Conservation (phyloP, 2,113 vertebrate genomes). For the Albula glossodonta region DNA sequence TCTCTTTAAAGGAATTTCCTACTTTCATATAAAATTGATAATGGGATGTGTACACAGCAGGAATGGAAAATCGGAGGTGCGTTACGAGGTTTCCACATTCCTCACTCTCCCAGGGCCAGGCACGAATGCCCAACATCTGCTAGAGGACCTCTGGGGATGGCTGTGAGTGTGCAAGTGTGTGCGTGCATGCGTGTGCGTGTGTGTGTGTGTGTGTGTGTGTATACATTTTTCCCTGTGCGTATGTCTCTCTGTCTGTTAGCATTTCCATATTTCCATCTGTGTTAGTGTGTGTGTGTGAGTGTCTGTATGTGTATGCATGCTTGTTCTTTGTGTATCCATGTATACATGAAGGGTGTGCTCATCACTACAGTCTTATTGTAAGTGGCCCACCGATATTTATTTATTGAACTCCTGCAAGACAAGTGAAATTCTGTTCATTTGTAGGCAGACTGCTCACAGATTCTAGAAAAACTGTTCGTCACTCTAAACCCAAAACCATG, state of each 20-base stretch:
- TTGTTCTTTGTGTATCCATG: background rate
- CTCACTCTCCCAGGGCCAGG: conserved; percentile 35
- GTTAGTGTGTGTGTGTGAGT: background rate
- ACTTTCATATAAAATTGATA: conserved; percentile 76
- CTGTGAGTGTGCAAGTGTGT: conserved; percentile 14
- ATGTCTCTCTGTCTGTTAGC: background rate
- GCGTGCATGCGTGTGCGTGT: conserved; percentile 16
- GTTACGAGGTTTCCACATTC: conserved; percentile 67
- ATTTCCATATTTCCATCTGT: background rate
- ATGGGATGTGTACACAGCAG: conserved; percentile 72
- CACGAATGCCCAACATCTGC: conserved; percentile 50
- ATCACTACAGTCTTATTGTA: background rate
- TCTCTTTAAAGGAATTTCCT: conserved; percentile 64
- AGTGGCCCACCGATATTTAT: conserved; percentile 7
- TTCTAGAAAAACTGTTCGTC: background rate
- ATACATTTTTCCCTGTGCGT: too few species aligned
- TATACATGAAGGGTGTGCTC: background rate
- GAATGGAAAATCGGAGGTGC: conserved; percentile 75
- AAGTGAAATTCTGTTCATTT: background rate
- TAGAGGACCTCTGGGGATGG: conserved; percentile 32
- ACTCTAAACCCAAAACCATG: background rate
- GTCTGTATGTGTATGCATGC: background rate
- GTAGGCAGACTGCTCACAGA: background rate
- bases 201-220: conserved; percentile 14
- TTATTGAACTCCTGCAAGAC: background rate